Evolutionary conservation across 2,797 vertebrate species (phyloP).

Genomic region (Brachyalestes nurse): DNA sequence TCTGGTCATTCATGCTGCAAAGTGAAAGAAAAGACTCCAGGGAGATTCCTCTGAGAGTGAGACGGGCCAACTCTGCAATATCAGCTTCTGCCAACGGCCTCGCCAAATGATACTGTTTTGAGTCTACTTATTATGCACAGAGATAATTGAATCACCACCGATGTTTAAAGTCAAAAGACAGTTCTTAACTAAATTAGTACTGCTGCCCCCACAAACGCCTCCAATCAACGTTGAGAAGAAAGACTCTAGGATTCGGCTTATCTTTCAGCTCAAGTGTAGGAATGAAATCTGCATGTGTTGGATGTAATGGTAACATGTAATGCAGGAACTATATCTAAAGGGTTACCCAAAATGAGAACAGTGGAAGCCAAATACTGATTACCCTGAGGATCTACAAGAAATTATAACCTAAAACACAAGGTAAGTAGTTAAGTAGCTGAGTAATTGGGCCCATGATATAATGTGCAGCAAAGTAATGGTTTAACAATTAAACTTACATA

Average conservation of each 20-base stretch:
- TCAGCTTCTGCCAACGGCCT: conserved; percentile 28
- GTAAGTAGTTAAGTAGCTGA: no score
- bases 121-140: conserved; percentile 53
- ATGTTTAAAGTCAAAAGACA: conserved; percentile 48
- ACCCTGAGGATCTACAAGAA: no score
- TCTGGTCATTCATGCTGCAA: conserved; percentile 43
- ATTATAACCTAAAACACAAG: no score
- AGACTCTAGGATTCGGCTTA: not conserved
- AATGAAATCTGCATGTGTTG: not conserved
- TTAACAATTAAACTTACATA: no score
- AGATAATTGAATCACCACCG: conserved; percentile 56
- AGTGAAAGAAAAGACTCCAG: conserved; percentile 39
- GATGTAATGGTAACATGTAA: not conserved
- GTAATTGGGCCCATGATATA: no score
- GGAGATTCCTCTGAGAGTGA: conserved; percentile 31
- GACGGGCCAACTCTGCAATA: conserved; percentile 26
- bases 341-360: no score
- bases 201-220: conserved; percentile 33
- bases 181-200: conserved; percentile 44
- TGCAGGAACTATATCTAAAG: no score
- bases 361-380: no score
- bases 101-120: conserved; percentile 30
- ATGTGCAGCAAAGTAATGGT: no score
- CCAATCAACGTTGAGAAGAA: conserved; percentile 28
- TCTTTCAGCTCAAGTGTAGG: not conserved